Base-by-base conservation (phyloP, 2,888 invertebrate species). In the Thecophora atra region DNA sequence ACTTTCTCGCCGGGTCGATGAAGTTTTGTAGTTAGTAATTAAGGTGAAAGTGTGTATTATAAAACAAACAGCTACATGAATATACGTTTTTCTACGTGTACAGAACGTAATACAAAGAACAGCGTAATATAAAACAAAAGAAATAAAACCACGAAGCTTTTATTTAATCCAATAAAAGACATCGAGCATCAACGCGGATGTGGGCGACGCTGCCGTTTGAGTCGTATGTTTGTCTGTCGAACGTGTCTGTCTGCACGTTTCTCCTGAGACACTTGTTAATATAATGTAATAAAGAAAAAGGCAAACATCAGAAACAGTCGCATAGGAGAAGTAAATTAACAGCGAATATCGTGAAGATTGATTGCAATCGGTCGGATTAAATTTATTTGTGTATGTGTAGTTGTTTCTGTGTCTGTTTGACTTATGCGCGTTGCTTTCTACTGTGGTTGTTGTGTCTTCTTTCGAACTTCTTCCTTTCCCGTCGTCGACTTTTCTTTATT, bases 291-390 rank as follows among this genome's bases (percentile, higher is more conserved):
- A 54, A 17, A 52, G 15, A 19, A 54, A n/a, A 54, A 7, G n/a
- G 1, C 3, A 21, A 37, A 37, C 37, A 37, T 6, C 2, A 37
- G 37, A 37, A 37, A 37, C 37, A 21, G 2, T 54, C 54, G 54
- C 15, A n/a, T 47, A 79, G 81, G 81, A 81, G 80, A 81, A 80
- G 70, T 75, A 80, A 81, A 81, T 79, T 81, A 78, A 76, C 77
- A 79, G 79, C 77, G 77, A 79, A 81, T 58, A 78, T 76, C 77
- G 75, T 76, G 42, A 47, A 68, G 72, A 72, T 68, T 72, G 72
- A 68, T 72, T 72, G 68, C 68, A 62, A 42, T 68, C 17, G 47
- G 15, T 11, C 13, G 47, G 15, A 47, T 47, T 47, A 47, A 47
- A 47, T 47, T 17, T 47, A 47, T n/a, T n/a, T 15, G n/a, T n/a